Conservation (phyloP, 1,140 invertebrate species). For the Spodoptera frugiperda region DNA sequence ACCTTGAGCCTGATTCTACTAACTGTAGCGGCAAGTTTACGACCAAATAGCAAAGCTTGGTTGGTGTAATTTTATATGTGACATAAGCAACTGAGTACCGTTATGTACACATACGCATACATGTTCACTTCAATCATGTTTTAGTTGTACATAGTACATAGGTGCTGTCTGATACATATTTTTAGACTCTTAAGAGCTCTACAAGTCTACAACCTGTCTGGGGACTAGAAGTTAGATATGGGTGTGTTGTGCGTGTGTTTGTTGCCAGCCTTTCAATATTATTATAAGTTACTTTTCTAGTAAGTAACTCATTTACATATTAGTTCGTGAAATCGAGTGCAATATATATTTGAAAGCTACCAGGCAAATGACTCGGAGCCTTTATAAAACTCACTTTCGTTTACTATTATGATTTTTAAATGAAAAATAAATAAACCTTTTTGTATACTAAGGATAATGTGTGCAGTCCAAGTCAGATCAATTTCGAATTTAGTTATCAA, state of each 20-base stretch:
- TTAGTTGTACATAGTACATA: neutral
- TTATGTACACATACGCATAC: constrained; percentile 24
- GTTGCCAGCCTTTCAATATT: no score
- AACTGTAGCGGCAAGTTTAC: constrained; percentile 41
- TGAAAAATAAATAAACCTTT: no score
- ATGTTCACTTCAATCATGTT: constrained; percentile 7
- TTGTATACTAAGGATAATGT: no score
- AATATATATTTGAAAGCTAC: no score
- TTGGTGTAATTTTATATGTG: neutral
- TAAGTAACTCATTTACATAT: no score
- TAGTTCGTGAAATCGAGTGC: no score
- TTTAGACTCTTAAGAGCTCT: constrained; percentile 12
- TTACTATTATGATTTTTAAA: no score
- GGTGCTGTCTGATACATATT: constrained; percentile 5
- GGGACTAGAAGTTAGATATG: neutral
- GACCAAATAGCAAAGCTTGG: neutral
- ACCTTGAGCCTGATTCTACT: constrained; percentile 44
- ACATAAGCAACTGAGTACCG: neutral
- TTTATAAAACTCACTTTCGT: no score
- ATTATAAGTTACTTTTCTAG: no score
- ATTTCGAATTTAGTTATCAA: no score
- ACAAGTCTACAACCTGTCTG: constrained; percentile 13
- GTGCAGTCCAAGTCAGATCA: no score
- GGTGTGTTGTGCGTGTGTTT: neutral
- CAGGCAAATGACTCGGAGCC: no score